A percentile compares a stretch with the other conserved stretches of the same genome.
phyloP scores from a whole-genome alignment of 2,888 invertebrate genomes.

The Diplolepis rosae region DNA sequence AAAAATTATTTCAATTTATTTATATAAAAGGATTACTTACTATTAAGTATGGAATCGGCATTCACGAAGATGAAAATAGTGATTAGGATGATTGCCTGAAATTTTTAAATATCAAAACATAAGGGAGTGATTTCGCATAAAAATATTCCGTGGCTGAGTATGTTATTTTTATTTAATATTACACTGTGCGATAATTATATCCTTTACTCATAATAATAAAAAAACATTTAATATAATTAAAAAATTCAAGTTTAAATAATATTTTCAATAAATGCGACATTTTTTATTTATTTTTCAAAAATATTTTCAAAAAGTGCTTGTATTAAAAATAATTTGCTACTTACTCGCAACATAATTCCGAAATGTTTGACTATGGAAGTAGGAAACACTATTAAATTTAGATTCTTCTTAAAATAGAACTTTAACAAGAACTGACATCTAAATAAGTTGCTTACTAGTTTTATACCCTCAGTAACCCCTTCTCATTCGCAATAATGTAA shows the following conservation, averaged over 20 bases:
- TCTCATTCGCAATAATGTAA: constrained; percentile 62
- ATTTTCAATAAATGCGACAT: neutral
- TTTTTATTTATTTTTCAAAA: no score
- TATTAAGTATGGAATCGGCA: constrained; percentile 54
- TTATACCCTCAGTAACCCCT: constrained; percentile 67
- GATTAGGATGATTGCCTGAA: constrained; percentile 54
- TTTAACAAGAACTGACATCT: constrained; percentile 60
- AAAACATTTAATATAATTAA: no score
- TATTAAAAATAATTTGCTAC: constrained; percentile 43
- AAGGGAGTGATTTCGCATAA: neutral
- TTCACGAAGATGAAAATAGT: constrained; percentile 49
- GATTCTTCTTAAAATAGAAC: constrained; percentile 51
- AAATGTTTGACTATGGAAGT: constrained; percentile 36
- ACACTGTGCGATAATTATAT: no score
- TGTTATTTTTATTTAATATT: no score
- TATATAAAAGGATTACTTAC: constrained; percentile 52
- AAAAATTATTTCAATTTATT: neutral
- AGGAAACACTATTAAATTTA: constrained; percentile 30
- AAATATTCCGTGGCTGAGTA: no score
- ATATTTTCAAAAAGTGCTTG: no score
- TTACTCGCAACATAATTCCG: constrained; percentile 56
- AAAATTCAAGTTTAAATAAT: neutral
- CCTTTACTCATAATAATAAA: no score
- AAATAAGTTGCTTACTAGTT: constrained; percentile 62
- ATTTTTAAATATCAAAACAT: constrained; percentile 32